These are phyloP conservation scores for Siniperca obscura DNA, from an alignment of 2,797 vertebrate species.

Conservation along the genomic window DNA sequence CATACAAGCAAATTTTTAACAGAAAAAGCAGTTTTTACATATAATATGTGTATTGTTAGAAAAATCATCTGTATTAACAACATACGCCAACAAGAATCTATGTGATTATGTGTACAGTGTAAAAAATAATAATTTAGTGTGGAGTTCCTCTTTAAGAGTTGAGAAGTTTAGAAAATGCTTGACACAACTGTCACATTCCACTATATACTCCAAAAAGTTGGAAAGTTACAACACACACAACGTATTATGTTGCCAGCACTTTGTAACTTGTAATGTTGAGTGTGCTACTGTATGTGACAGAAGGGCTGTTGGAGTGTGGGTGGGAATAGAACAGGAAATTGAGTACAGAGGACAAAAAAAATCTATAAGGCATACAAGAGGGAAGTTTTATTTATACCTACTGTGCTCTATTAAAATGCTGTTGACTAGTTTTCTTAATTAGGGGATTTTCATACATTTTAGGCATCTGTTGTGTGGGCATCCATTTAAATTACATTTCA, in stretches of 20 bases:
- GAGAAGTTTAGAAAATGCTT: background rate
- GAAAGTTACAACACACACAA: background rate
- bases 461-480: background rate
- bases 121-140: background rate
- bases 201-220: background rate
- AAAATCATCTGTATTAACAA: background rate
- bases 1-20: background rate
- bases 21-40: background rate
- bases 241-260: background rate
- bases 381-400: background rate
- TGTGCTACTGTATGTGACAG: conserved; percentile 8
- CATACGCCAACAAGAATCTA: background rate
- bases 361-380: background rate
- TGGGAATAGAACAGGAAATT: background rate
- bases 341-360: background rate
- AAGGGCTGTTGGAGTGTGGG: conserved; percentile 14
- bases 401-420: background rate
- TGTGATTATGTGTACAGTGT: background rate
- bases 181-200: background rate
- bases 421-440: conserved; percentile 1
- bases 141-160: background rate
- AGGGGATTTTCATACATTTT: background rate
- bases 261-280: conserved; percentile 9
- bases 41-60: background rate
- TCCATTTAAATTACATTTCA: conserved; percentile 17